Percentiles rank a stretch among this genome's conserved stretches.
These are phyloP conservation scores for Anastrepha ludens DNA, from an alignment of 1,140 invertebrate genomes.

Conservation along the genomic window DNA sequence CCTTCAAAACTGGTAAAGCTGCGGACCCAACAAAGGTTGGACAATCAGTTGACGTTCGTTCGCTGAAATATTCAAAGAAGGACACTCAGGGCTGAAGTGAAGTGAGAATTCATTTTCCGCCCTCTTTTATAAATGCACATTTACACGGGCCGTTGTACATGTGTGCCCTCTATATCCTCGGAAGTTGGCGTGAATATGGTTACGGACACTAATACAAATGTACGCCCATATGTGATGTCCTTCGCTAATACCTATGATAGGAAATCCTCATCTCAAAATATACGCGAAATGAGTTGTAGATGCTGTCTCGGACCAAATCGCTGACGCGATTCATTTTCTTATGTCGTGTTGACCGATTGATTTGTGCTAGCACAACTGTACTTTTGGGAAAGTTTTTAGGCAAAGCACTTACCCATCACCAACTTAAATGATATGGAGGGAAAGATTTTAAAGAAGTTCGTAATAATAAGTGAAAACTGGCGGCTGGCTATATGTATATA, in stretches of 20 bases:
- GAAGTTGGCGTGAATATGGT: background rate
- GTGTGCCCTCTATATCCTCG: background rate
- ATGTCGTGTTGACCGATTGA: background rate
- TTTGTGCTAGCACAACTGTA: background rate
- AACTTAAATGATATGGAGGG: no score
- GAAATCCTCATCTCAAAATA: background rate
- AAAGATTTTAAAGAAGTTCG: no score
- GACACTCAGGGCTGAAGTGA: conserved; percentile 70
- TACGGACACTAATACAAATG: background rate
- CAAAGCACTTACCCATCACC: no score
- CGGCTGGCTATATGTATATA: no score
- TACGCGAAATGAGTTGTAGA: background rate
- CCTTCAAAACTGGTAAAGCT: background rate
- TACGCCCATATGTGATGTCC: background rate
- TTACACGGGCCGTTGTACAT: background rate
- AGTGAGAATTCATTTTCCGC: background rate
- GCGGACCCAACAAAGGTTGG: background rate
- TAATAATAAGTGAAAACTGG: no score
- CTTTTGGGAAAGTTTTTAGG: background rate
- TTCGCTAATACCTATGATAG: background rate
- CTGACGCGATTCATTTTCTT: background rate
- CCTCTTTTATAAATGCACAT: background rate
- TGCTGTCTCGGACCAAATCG: background rate
- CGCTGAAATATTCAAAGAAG: conserved; percentile 72
- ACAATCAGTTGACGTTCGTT: conserved; percentile 53